A percentile compares a stretch with the other conserved stretches of the same genome.
These are phyloP conservation scores for Spizaetus ornatus DNA, from an alignment of 2,113 vertebrate genomes.

Conservation along the genomic window DNA sequence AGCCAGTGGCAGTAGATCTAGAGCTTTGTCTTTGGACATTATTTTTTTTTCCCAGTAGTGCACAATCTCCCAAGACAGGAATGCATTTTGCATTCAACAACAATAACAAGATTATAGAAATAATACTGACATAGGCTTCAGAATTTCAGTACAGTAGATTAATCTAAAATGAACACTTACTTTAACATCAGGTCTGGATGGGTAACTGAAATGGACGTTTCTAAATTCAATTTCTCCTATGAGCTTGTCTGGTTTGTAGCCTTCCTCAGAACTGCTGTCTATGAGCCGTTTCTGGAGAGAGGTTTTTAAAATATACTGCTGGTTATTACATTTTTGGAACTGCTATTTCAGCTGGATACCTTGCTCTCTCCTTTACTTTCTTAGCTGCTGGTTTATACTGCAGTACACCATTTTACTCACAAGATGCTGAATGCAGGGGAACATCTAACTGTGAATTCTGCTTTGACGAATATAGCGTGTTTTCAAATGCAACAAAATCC, in stretches of 20 bases:
- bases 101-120: not conserved
- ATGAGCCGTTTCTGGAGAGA: constrained; percentile 72
- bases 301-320: not conserved
- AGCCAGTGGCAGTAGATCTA: not conserved
- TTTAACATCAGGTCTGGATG: constrained; percentile 77
- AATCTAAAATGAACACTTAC: constrained; percentile 47
- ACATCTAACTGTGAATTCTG: not conserved
- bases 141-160: not conserved
- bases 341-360: not conserved
- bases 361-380: not conserved
- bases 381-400: not conserved
- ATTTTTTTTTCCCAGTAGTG: not conserved
- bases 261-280: constrained; percentile 78
- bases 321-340: not conserved
- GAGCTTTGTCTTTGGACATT: not conserved
- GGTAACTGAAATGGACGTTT: constrained; percentile 83
- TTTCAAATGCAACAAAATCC: not conserved
- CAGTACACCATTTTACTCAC: not conserved
- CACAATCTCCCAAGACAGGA: not conserved
- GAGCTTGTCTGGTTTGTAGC: constrained; percentile 79
- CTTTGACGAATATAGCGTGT: not conserved
- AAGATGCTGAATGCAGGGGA: not conserved
- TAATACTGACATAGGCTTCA: not conserved
- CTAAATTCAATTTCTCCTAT: constrained; percentile 82
- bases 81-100: not conserved